Base-by-base conservation (phyloP, 2,797 vertebrate species). In the Otolemur crassicaudatus region DNA sequence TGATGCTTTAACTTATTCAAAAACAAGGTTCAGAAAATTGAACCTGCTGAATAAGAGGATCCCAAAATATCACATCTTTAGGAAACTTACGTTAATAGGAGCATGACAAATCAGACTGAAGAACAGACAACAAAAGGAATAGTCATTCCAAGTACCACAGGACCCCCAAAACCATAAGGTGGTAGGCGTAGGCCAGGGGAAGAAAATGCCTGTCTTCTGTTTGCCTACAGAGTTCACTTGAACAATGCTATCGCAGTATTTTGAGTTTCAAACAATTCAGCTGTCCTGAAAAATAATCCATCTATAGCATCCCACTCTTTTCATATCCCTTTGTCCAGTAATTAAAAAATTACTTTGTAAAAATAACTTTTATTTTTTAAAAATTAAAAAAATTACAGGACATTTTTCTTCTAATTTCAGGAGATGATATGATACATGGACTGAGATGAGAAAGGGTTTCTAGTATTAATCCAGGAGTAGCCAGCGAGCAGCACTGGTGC, bases 1-100 rank as follows among this genome's bases (percentile, higher is more conserved):
- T 17, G 61, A 75, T 60, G 5, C 10, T 91, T 87, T 60, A 79
- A 8, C 0, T 85, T 22, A 1, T 81, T 89, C 9, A 76, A 58
- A 86, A 83, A 58, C 22, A 23, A 1, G 2, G 3, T 27, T 83
- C 13, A 67, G 56, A 94, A 34, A 90, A 92, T 63, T 65, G 10
- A 9, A 0, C 4, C 27, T 37, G 43, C 13, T 7, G 67, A 73
- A 23, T 1, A 70, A 34, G 40, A 67, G 0, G 3, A 0, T 7
- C 5, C 53, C 3, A 61, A 25, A 83, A 40, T 65, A 10, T n/a
- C 19, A 72, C 67, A 43, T 3, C 14, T 8, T 25, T 46, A 14
- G 1, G 81, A 72, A 76, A 5, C 8, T n/a, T 49, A 10, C 3
- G 73, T 3, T 56, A 73, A 73, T 14, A 16, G 5, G 23, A 69